Base-by-base conservation (phyloP, 2,113 vertebrate genomes). In the Rhabdornis inornatus region DNA sequence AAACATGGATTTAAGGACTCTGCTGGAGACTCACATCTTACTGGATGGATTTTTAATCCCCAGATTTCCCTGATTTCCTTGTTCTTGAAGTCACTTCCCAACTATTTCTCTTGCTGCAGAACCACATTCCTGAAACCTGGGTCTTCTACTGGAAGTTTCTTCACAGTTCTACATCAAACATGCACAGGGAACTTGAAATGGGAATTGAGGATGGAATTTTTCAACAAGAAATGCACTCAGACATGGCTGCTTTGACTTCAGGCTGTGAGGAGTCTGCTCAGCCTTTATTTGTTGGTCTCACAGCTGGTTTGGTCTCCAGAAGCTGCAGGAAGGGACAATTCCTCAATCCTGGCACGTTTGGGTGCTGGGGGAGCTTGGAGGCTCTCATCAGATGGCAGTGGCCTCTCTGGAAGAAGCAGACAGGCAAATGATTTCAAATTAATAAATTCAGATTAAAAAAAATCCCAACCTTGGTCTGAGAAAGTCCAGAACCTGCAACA, bases 261-360 rank as follows among this genome's bases (percentile, higher is more conserved):
- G 70, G 23, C 22, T 57, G 16, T 15, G 27, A 80, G 30, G 52
- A 56, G 31, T 15, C 24, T 69, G 31, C 74, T 87, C 40, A 18
- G 64, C 12, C 31, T 80, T 89, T 61, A 91, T 40, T 77, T 82
- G n/a, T 31, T 84, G 87, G 84, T 8, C 49, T 75, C 25, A 7
- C 22, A 90, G 92, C 28, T 49, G n/a, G 37, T 64, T 49, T 87
- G 71, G 42, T 87, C 84, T 77, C 92, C 95, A 55, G 70, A 16
- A 77, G 61, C 37, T 12, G 63, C 33, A 95, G 96, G 61, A 60
- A 42, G 64, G 23, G 93, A 13, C 22, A 83, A 13, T 27, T 97
- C 97, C 24, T 97, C 94, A 31, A 97, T 98, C 94, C 98, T 98
- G 60, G 98, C 95, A 42, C 99, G 98, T 94, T 99, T 99, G 3